Evolutionary conservation across 2,113 vertebrate species (phyloP).

Genomic region (Podarcis muralis): DNA sequence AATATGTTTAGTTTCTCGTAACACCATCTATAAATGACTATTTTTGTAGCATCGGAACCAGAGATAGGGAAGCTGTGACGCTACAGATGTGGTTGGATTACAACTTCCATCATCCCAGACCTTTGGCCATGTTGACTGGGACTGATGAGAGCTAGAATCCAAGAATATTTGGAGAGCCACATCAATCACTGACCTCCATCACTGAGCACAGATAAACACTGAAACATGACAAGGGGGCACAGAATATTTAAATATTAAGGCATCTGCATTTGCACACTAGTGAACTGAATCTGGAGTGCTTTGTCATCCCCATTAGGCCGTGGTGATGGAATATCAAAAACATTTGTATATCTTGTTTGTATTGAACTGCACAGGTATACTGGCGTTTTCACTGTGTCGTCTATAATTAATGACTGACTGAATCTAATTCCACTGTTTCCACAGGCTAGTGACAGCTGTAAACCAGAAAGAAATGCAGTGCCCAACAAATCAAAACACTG

Average conservation of each 20-base stretch:
- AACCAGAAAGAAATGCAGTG: conserved; percentile 45
- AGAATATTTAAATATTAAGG: background rate
- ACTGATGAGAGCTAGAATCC: too few relatives aligned
- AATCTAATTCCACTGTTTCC: conserved; percentile 54
- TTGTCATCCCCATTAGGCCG: background rate
- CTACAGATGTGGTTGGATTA: background rate
- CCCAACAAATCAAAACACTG: conserved; percentile 55
- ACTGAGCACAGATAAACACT: background rate
- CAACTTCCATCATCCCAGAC: background rate
- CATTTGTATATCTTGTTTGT: conserved; percentile 18
- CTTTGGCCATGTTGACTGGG: background rate
- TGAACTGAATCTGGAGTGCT: background rate
- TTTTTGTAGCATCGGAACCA: background rate
- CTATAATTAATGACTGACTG: conserved; percentile 47
- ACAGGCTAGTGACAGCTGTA: conserved; percentile 57
- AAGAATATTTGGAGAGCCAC: too few relatives aligned
- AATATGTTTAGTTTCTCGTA: background rate
- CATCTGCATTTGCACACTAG: background rate
- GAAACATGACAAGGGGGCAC: background rate
- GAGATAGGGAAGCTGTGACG: background rate
- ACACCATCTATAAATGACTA: background rate
- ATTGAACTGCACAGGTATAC: conserved; percentile 14
- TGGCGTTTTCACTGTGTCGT: background rate
- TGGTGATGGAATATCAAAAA: background rate
- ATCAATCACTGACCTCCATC: too few relatives aligned